Percentiles rank a stretch among this genome's conserved stretches.
These are phyloP conservation scores for Notolepis coatsorum DNA, from an alignment of 2,797 vertebrate genomes.

Conservation along the genomic window DNA sequence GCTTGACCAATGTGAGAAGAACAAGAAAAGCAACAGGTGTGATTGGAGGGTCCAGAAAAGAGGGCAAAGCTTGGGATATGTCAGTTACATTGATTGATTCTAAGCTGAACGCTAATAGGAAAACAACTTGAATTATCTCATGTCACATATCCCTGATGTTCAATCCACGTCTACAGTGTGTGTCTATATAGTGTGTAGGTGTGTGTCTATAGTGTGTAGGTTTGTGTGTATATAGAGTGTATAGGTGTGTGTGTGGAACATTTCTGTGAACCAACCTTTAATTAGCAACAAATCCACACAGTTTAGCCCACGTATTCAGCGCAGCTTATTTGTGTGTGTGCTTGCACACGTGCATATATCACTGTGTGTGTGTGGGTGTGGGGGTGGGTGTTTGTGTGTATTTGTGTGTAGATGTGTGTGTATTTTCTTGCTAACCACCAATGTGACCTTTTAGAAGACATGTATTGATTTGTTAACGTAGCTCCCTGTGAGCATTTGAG, in stretches of 20 bases:
- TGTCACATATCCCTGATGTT: too few species aligned
- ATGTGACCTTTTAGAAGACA: slow-evolving; percentile 63
- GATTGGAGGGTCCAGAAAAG: too few species aligned
- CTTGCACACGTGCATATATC: background rate
- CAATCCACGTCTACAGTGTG: too few species aligned
- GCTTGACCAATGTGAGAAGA: too few species aligned
- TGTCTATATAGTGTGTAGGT: slow-evolving; percentile 9
- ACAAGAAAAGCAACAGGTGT: too few species aligned
- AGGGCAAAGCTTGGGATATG: too few species aligned
- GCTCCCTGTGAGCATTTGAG: slow-evolving; percentile 21
- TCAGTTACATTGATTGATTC: too few species aligned
- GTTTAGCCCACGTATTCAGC: slow-evolving; percentile 5
- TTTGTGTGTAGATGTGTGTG: background rate
- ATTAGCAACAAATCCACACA: slow-evolving; percentile 52
- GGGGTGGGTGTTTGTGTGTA: background rate
- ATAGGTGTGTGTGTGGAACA: background rate
- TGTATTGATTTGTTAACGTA: slow-evolving; percentile 61
- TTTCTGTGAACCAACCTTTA: slow-evolving; percentile 49
- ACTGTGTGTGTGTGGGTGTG: background rate
- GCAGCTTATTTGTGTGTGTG: background rate
- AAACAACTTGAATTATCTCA: too few species aligned
- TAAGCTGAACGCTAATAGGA: too few species aligned
- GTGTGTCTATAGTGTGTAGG: slow-evolving; percentile 1
- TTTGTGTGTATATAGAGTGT: slow-evolving; percentile 9
- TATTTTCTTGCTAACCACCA: slow-evolving; percentile 6